phyloP scores from a whole-genome alignment of 2,888 invertebrate species.

The Alloplasta piceator region DNA sequence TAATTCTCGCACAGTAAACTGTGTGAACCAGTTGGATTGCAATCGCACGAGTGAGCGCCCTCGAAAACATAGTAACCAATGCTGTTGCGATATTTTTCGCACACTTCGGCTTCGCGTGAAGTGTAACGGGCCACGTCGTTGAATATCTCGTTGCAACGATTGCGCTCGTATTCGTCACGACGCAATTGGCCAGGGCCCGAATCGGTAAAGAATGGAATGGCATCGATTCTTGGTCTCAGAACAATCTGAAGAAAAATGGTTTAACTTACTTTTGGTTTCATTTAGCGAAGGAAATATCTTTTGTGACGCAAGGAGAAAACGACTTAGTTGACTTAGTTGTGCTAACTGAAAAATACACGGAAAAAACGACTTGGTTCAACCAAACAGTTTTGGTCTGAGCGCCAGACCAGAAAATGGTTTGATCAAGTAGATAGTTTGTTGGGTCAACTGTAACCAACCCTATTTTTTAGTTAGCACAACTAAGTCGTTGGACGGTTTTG shows the following conservation, averaged over 20 bases:
- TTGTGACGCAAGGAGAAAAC: too few relatives aligned
- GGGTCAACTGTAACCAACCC: too few relatives aligned
- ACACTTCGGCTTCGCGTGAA: slow-evolving; percentile 89
- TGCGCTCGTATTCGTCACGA: slow-evolving; percentile 90
- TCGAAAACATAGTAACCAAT: slow-evolving; percentile 94
- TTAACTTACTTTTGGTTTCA: not conserved
- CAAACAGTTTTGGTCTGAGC: too few relatives aligned
- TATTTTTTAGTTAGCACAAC: too few relatives aligned
- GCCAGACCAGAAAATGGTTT: too few relatives aligned
- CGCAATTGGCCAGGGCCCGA: slow-evolving; percentile 86
- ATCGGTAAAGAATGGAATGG: slow-evolving; percentile 91
- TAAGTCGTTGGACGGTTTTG: too few relatives aligned
- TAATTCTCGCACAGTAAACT: slow-evolving; percentile 93
- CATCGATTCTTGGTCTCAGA: slow-evolving; percentile 91
- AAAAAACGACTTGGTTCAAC: too few relatives aligned
- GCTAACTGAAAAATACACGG: too few relatives aligned
- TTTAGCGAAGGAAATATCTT: not conserved
- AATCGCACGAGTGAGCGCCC: slow-evolving; percentile 95
- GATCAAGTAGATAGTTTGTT: too few relatives aligned
- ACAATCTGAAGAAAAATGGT: slow-evolving; percentile 86
- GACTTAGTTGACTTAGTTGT: too few relatives aligned
- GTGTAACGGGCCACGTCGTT: slow-evolving; percentile 86
- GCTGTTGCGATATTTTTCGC: slow-evolving; percentile 92
- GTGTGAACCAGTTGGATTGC: slow-evolving; percentile 96
- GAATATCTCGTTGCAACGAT: slow-evolving; percentile 91